Base-by-base conservation (phyloP, 2,113 vertebrate species). In the Corvus moneduloides region DNA sequence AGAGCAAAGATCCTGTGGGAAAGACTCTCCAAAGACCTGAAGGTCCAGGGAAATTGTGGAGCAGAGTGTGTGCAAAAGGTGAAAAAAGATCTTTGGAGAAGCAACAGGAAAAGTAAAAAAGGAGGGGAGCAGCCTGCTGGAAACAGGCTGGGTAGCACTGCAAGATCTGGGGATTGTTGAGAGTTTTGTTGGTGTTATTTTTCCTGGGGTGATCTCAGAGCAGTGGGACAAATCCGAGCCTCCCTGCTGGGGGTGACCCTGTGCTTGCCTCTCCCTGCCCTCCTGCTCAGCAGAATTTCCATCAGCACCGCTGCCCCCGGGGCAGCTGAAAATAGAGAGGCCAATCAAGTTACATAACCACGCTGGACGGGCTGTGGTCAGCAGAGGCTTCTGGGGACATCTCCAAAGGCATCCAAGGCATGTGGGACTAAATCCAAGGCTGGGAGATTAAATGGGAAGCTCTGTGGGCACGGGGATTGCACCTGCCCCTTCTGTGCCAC, bases 241-340 rank as follows among this genome's bases (percentile, higher is more conserved):
- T 75, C 48, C 1, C 52, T 87, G 90, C 87, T 76, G 76, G 75
- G 49, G 39, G 28, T 83, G 89, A 71, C 80, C 89, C 24, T 49
- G 77, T 61, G 43, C 11, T 80, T 92, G 88, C 44, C 73, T 44
- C 79, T 90, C 90, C 68, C 90, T 75, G 83, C 72, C 86, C 93
- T 84, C 33, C 30, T 35, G 51, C 73, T 19, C 22, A 13, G 10
- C 2, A 35, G 43, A 48, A 78, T 92, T 92, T 94, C 94, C 93
- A 89, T 85, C 68, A 72, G 48, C 64, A 14, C 15, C 10, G 2
- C 5, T 61, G 91, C 88, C 91, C 79, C 62, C 2, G 0, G 80
- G 80, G 49, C 81, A 35, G 49, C 69, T 46, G 86, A 7, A 61
- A 75, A 19, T 58, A 84, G 16, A 43, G 41, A 74, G 67, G 48